phyloP scores from a whole-genome alignment of 2,797 vertebrate genomes.

The Acridotheres tristis region DNA sequence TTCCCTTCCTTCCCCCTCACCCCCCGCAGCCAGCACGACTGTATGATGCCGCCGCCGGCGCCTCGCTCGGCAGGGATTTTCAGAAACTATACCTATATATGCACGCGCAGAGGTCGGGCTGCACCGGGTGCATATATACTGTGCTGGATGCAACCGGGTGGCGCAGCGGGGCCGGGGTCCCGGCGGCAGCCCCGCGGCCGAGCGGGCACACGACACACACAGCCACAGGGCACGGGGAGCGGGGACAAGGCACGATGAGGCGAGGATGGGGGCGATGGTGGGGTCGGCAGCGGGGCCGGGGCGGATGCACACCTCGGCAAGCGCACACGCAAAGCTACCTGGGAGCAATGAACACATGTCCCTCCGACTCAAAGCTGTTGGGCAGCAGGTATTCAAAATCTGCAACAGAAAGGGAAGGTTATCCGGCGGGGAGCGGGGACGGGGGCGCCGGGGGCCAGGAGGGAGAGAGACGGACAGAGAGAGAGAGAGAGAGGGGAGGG shows the following conservation, averaged over 20 bases:
- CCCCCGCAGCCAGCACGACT: not conserved
- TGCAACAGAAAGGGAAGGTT: conserved; percentile 99
- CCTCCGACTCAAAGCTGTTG: conserved; percentile 99
- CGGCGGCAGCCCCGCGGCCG: not conserved
- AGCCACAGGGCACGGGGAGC: not conserved
- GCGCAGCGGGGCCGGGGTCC: not conserved
- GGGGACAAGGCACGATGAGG: conserved; percentile 60
- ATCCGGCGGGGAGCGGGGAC: conserved; percentile 79
- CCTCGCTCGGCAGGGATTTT: conserved; percentile 30
- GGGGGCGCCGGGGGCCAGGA: conserved; percentile 70
- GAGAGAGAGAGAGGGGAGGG: not conserved
- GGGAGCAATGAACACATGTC: conserved; percentile 99
- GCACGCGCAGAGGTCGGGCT: conserved; percentile 55
- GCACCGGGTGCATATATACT: conserved; percentile 54
- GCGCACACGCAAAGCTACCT: conserved; percentile 94
- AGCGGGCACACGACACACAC: conserved; percentile 70
- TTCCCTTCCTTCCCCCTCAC: not conserved
- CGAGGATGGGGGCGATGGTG: conserved; percentile 25
- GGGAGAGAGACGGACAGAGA: conserved; percentile 52
- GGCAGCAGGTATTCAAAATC: conserved; percentile 99
- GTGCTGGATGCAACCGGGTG: conserved; percentile 46
- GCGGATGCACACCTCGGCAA: conserved; percentile 79
- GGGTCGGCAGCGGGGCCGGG: conserved; percentile 52
- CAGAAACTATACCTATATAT: conserved; percentile 77
- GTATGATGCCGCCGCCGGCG: conserved; percentile 25